Evolutionary conservation across 2,797 vertebrate genomes (phyloP), one percentile per base, ranked within the genome.

Genomic region (Sebastiscus tertius): DNA sequence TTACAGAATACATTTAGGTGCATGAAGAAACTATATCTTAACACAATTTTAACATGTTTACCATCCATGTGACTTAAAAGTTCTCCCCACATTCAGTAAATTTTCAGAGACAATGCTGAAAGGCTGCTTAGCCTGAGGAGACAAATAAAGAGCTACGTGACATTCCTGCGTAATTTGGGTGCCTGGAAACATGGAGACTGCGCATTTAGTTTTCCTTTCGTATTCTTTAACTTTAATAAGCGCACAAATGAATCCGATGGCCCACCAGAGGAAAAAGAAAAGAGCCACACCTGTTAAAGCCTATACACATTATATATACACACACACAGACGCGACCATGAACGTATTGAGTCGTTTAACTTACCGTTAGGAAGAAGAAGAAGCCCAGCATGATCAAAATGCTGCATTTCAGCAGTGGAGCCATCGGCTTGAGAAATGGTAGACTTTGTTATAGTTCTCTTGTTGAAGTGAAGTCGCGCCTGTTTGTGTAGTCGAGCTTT

Each of bases 251-350:
- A 13, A 13, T 12, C 22, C 12, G 1, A 4, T 5, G 3, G 0
- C 27, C 8, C 52, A 4, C 16, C 4, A 8, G 10, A 18, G 20
- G 29, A 33, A 7, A 22, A 81, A 33, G 4, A 26, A 77, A 42
- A 46, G 46, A 54, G 82, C 89, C 93, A 87, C 88, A 91, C 90
- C 91, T 91, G 89, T 60, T 9, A 13, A 54, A 54, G 49, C 49
- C 9, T 8, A n/a, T 10, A 54, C n/a, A 54, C 4, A 9, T 20
- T 49, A 49, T 9, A 49, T 8, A 49, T 18, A 46, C 42, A 18
- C 6, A 14, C 24, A 24, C 24, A 2, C 24, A 24, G 24, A 24
- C 27, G 2, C 31, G 31, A 34, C 9, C 18, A 49, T 49, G 18
- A 49, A 49, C 7, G 20, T 1, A 27, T 2, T 18, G 1, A 9